Conservation (phyloP, 1,140 invertebrate species). For the Danaus melanippus region DNA sequence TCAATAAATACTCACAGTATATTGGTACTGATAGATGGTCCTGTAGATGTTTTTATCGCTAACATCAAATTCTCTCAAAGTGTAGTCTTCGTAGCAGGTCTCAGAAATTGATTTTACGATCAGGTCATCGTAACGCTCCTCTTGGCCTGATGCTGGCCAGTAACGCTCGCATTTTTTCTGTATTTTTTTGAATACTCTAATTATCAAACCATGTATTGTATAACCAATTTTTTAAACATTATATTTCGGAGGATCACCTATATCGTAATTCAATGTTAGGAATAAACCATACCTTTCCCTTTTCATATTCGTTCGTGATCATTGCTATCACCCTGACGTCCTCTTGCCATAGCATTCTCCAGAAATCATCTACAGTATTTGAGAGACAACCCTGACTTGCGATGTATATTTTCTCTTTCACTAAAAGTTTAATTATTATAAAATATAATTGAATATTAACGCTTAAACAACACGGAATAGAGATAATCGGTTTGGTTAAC, state of each 20-base stretch:
- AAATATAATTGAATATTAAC: background rate
- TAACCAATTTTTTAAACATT: too few relatives aligned
- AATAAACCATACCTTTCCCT: conserved; percentile 75
- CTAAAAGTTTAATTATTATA: conserved; percentile 29
- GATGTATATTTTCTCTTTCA: conserved; percentile 78
- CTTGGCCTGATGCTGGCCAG: conserved; percentile 89
- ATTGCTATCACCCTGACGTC: conserved; percentile 97
- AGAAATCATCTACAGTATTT: conserved; percentile 93
- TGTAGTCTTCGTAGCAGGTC: conserved; percentile 86
- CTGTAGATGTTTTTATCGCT: conserved; percentile 76
- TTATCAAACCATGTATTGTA: too few relatives aligned
- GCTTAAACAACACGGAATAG: too few relatives aligned
- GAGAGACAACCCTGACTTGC: conserved; percentile 94
- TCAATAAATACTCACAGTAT: conserved; percentile 68
- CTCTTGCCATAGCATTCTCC: conserved; percentile 99
- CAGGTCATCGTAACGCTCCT: conserved; percentile 81
- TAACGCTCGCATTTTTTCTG: conserved; percentile 94
- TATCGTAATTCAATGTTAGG: too few relatives aligned
- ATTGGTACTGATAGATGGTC: conserved; percentile 95
- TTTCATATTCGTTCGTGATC: conserved; percentile 98
- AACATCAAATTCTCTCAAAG: conserved; percentile 84
- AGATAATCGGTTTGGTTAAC: background rate
- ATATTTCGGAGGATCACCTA: too few relatives aligned
- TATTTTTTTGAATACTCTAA: too few relatives aligned
- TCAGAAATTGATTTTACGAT: conserved; percentile 79